phyloP scores from a whole-genome alignment of 2,888 invertebrate genomes.

The Stegophylla sp. region DNA sequence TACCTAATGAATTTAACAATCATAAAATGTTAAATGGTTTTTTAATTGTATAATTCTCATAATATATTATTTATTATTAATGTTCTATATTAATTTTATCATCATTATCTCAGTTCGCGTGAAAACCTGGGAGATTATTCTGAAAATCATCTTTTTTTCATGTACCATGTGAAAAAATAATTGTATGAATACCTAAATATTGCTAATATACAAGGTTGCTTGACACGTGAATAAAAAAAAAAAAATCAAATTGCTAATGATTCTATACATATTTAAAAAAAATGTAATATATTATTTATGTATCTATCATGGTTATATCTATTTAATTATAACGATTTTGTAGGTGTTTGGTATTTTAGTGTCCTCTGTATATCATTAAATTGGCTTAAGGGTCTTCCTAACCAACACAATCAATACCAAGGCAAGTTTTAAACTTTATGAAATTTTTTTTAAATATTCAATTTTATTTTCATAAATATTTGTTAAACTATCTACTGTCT shows the following conservation, averaged over 20 bases:
- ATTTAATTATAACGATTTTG: background rate
- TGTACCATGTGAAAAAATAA: too few species aligned
- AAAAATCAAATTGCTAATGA: too few species aligned
- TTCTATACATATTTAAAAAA: too few species aligned
- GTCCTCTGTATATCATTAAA: constrained; percentile 10
- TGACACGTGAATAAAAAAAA: too few species aligned
- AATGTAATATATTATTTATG: background rate
- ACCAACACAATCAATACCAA: constrained; percentile 25
- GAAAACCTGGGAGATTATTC: too few species aligned
- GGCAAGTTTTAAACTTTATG: constrained; percentile 23
- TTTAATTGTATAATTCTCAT: background rate
- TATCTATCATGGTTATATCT: background rate
- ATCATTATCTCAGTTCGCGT: too few species aligned
- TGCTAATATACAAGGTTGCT: too few species aligned
- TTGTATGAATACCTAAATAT: too few species aligned
- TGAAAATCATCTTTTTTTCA: too few species aligned
- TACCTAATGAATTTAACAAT: background rate
- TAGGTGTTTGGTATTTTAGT: background rate
- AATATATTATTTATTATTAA: background rate
- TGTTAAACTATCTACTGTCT: too few species aligned
- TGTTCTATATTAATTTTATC: too few species aligned
- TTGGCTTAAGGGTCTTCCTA: constrained; percentile 52
- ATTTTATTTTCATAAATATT: too few species aligned
- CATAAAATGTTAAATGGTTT: constrained; percentile 43
- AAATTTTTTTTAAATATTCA: background rate